Percentiles rank a stretch among this genome's conserved stretches.
Conservation (phyloP, 1,140 invertebrate genomes). For the Plodia interpunctella region DNA sequence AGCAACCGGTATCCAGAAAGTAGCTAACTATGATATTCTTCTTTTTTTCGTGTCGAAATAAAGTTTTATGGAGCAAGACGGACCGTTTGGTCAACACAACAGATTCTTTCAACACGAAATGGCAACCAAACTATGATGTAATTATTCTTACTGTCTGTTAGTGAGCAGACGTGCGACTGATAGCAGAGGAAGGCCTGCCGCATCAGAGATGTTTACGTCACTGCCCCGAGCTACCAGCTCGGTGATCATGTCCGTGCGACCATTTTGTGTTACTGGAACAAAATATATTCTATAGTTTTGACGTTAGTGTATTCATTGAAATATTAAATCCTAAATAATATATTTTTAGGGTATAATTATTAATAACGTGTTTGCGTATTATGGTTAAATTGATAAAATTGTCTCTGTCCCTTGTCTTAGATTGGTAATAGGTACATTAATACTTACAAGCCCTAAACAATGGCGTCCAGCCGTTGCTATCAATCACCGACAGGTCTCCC, state of each 20-base stretch:
- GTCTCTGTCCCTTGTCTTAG: too few species aligned
- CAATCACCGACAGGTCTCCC: constrained; percentile 54
- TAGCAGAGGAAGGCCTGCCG: constrained; percentile 42
- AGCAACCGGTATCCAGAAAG: too few species aligned
- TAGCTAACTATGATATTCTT: too few species aligned
- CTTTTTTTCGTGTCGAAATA: too few species aligned
- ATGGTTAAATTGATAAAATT: too few species aligned
- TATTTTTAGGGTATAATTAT: too few species aligned
- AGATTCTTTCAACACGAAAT: too few species aligned
- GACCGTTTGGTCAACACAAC: too few species aligned
- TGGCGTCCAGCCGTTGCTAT: constrained; percentile 75
- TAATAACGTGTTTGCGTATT: too few species aligned
- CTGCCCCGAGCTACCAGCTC: constrained; percentile 50
- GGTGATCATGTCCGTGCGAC: constrained; percentile 39
- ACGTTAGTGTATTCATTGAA: neutral
- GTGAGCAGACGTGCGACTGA: constrained; percentile 43
- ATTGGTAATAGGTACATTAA: neutral
- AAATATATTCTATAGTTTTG: neutral
- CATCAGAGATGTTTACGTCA: constrained; percentile 35
- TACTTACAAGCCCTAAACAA: constrained; percentile 71
- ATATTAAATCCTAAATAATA: too few species aligned
- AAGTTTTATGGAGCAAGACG: too few species aligned
- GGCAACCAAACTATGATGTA: too few species aligned
- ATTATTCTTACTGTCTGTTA: constrained; percentile 36
- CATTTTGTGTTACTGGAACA: constrained; percentile 52